A percentile compares a stretch with the other conserved stretches of the same genome.
These are phyloP conservation scores for Tachina grossa DNA, from an alignment of 2,888 invertebrate species.

Conservation along the genomic window DNA sequence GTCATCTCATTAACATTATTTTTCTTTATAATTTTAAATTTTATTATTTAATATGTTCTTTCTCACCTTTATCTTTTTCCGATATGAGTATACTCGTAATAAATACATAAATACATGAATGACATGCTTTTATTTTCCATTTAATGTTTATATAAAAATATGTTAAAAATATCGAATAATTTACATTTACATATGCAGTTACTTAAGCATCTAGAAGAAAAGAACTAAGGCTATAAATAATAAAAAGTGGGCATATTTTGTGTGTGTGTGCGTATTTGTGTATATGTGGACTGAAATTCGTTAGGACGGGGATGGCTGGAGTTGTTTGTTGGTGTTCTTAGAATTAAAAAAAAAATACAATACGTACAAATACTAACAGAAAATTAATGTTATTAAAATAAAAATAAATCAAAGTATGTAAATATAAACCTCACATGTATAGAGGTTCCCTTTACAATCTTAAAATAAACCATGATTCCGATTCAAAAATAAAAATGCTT, in stretches of 20 bases:
- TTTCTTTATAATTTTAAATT: slow-evolving; percentile 43
- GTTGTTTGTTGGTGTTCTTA: slow-evolving; percentile 8
- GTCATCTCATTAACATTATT: slow-evolving; percentile 25
- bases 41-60: slow-evolving; percentile 24
- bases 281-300: not conserved
- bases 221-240: slow-evolving; percentile 31
- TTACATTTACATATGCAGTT: slow-evolving; percentile 56
- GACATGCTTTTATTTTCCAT: slow-evolving; percentile 55
- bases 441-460: slow-evolving; percentile 33
- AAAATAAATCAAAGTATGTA: slow-evolving; percentile 52
- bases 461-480: slow-evolving; percentile 16
- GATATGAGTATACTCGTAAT: slow-evolving; percentile 63
- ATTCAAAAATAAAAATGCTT: slow-evolving; percentile 43
- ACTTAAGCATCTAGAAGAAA: slow-evolving; percentile 57
- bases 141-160: slow-evolving; percentile 66
- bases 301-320: not conserved
- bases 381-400: slow-evolving; percentile 30
- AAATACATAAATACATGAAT: slow-evolving; percentile 10
- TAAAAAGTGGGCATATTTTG: slow-evolving; percentile 34
- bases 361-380: slow-evolving; percentile 63
- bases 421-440: slow-evolving; percentile 31
- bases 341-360: slow-evolving; percentile 43
- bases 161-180: slow-evolving; percentile 63
- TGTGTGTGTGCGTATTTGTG: slow-evolving; percentile 27
- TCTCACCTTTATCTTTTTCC: not conserved